Evolutionary conservation across 2,888 invertebrate species (phyloP), one percentile per base, ranked within the genome.

Genomic region (Oscheius sp.): DNA sequence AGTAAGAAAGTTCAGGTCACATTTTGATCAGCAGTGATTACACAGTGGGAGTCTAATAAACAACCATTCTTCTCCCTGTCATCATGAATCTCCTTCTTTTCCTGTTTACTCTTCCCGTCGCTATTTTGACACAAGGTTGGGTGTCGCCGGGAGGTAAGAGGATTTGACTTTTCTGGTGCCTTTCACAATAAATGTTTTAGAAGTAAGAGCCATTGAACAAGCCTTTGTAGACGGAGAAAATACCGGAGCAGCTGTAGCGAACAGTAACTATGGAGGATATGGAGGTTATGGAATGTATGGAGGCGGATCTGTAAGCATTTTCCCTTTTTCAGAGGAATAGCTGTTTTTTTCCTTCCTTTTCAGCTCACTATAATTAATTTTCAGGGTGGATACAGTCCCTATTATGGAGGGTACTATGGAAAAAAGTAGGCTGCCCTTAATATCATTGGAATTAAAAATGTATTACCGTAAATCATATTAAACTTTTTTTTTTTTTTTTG

Each of bases 161-260:
- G n/a, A n/a, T n/a, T n/a, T n/a, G n/a, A 14, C 41, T 41, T 41
- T 41, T 14, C 36, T 36, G 8, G 36, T 36, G 8, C 36, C 14
- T 36, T 36, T 36, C 14, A 36, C 8, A n/a, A n/a, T n/a, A n/a
- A n/a, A 41, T 6, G 14, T 33, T 54, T 33, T 24, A 54, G 54
- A 54, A 20, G 54, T 54, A 17, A 30, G 54, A n/a, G 54, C 54
- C 4, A 54, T 54, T 54, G 54, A 54, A 33, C 54, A 54, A 54
- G 54, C 54, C 2, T 54, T 54, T 33, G 54, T 54, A 22, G 54
- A 54, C 36, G 54, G 54, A 54, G 54, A 54, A 54, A 32, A 54
- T 32, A 54, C 54, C 20, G 54, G 54, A 6, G 54, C 54, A 6
- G 14, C 14, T 41, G 4, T 41, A 20, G 20, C 32, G 9, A 54